Percentiles rank a stretch among this genome's conserved stretches.
Evolutionary conservation across 2,888 invertebrate species (phyloP).

Genomic region (Catocala fraxini): DNA sequence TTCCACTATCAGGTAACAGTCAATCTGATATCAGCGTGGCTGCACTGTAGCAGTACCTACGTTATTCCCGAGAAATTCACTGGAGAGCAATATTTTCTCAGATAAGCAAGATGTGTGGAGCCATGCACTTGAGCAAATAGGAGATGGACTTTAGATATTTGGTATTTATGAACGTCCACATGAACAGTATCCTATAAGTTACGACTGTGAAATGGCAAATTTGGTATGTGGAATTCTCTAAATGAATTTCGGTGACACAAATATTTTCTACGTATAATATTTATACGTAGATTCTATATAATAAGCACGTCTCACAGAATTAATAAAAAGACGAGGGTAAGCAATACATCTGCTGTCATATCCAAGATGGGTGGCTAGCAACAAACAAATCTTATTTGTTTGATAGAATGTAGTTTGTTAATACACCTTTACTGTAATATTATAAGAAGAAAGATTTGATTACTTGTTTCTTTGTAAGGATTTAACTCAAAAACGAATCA

Average conservation of each 20-base stretch:
- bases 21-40: conserved; percentile 33
- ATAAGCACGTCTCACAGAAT: no score
- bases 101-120: conserved; percentile 56
- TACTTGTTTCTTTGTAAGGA: no score
- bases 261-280: no score
- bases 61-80: conserved; percentile 40
- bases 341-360: no score
- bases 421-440: no score
- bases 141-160: conserved; percentile 45
- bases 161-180: conserved; percentile 31
- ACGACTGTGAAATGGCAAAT: conserved; percentile 16
- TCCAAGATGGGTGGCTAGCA: no score
- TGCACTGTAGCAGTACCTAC: conserved; percentile 27
- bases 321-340: no score
- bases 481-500: no score
- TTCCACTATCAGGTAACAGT: conserved; percentile 16
- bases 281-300: no score
- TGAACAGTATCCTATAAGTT: conserved; percentile 36
- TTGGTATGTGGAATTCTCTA: conserved; percentile 1
- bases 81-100: conserved; percentile 50
- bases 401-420: no score
- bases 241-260: neutral
- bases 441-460: no score
- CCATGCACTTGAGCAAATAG: conserved; percentile 54
- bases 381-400: no score